phyloP scores from a whole-genome alignment of 2,888 invertebrate genomes.

The Leucophora obtusa region DNA sequence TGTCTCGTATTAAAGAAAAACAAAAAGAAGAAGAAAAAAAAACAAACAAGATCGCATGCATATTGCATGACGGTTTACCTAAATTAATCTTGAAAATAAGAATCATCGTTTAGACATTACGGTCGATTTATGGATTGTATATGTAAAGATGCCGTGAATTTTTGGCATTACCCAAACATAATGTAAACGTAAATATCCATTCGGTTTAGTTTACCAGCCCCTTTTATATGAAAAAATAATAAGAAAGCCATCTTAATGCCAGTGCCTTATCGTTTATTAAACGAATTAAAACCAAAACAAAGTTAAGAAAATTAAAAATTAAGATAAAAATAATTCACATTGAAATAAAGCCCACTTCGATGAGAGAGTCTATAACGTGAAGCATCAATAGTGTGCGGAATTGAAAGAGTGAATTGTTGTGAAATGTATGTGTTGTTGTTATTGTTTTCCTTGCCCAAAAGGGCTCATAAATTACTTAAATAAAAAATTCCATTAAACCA shows the following conservation, averaged over 20 bases:
- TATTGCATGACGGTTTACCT: conserved; percentile 39
- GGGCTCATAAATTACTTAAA: conserved; percentile 62
- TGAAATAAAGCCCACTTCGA: conserved; percentile 39
- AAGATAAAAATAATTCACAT: conserved; percentile 56
- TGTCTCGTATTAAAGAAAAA: conserved; percentile 12
- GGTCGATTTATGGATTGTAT: conserved; percentile 36
- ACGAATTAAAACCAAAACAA: conserved; percentile 63
- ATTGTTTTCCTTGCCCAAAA: conserved; percentile 37
- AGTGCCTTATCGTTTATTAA: conserved; percentile 60
- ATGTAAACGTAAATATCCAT: conserved; percentile 1
- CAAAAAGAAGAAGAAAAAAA: conserved; percentile 25
- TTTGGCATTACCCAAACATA: conserved; percentile 17
- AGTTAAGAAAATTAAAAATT: conserved; percentile 61
- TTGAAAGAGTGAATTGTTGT: conserved; percentile 47
- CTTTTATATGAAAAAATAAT: background rate
- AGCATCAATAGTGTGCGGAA: conserved; percentile 3
- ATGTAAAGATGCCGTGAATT: conserved; percentile 30
- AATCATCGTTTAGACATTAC: conserved; percentile 49
- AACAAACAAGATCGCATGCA: conserved; percentile 35
- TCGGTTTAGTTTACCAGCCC: background rate
- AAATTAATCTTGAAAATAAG: conserved; percentile 57
- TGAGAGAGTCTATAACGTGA: background rate
- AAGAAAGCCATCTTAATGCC: conserved; percentile 24
- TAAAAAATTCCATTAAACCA: conserved; percentile 53
- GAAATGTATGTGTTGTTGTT: conserved; percentile 34